phyloP scores from a whole-genome alignment of 2,888 invertebrate genomes.

The Habroteleia sp. region DNA sequence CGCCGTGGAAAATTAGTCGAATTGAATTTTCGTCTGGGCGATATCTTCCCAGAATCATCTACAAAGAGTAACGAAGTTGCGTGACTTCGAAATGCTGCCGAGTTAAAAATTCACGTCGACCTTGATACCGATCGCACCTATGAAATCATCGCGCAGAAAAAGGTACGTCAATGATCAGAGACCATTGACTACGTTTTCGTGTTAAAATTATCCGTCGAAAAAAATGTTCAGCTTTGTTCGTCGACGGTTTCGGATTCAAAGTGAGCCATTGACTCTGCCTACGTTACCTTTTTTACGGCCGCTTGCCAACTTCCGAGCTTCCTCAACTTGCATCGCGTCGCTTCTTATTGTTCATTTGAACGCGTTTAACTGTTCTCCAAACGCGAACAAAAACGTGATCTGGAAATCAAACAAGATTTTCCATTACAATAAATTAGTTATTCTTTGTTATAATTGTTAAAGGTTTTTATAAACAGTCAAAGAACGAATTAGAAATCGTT shows the following conservation, averaged over 20 bases:
- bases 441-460: too few species aligned
- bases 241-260: background rate
- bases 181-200: constrained; percentile 17
- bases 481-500: too few species aligned
- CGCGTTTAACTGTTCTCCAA: too few species aligned
- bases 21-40: too few species aligned
- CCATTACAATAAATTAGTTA: too few species aligned
- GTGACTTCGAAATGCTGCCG: background rate
- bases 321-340: background rate
- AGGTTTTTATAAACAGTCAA: too few species aligned
- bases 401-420: too few species aligned
- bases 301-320: constrained; percentile 11
- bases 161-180: constrained; percentile 24
- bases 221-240: constrained; percentile 25
- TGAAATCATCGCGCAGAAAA: constrained; percentile 33
- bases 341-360: background rate
- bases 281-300: constrained; percentile 3
- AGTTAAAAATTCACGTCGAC: constrained; percentile 7
- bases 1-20: too few species aligned
- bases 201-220: constrained; percentile 25
- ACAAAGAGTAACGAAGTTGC: background rate
- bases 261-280: constrained; percentile 16
- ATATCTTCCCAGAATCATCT: background rate
- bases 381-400: too few species aligned
- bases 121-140: constrained; percentile 15